Base-by-base conservation (phyloP, 2,113 vertebrate genomes). In the Riparia riparia region DNA sequence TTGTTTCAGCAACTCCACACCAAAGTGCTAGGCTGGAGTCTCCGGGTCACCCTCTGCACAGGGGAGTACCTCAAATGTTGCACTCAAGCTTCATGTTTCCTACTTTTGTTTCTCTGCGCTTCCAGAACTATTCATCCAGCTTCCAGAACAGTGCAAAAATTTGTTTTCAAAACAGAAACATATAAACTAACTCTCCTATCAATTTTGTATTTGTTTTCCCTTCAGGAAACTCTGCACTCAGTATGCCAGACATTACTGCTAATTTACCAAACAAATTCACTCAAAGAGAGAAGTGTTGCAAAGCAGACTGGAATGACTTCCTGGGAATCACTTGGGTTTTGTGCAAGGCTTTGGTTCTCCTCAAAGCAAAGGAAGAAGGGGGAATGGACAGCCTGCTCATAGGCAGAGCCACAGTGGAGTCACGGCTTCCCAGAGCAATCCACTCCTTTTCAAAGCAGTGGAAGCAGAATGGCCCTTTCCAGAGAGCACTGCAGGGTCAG, bases 401-500 rank as follows among this genome's bases (percentile, higher is more conserved):
- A 0, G 12, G 8, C 73, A 70, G 41, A 79, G 70, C 17, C 3
- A 2, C 72, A 31, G 11, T 2, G 2, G 32, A 54, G 32, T 14
- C 37, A 82, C 0, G 0, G 56, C 22, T 60, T 56, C 49, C 53
- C 71, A 51, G 34, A 69, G 32, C 28, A 80, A 81, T 45, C 2
- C 1, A 1, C 28, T 89, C 37, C 34, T 63, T 57, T 34, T 3
- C 34, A 29, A 37, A 80, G 54, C 15, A 37, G 21, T 4, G n/a
- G 25, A 94, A 56, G 19, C 49, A 61, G 45, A 76, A 24, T 0
- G 4, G 29, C 31, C 64, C 44, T 34, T 29, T 3, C 1, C 63
- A 58, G 29, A 1, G 8, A 0, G 0, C 6, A 1, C 47, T 47
- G 63, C 41, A 53, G 42, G 63, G 20, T 14, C 25, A 29, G 69